Percentiles rank a stretch among this genome's conserved stretches.
These are phyloP conservation scores for Catalaphyllia jardinei DNA, from an alignment of 64 coral and sea anemone genomes.

Conservation along the genomic window DNA sequence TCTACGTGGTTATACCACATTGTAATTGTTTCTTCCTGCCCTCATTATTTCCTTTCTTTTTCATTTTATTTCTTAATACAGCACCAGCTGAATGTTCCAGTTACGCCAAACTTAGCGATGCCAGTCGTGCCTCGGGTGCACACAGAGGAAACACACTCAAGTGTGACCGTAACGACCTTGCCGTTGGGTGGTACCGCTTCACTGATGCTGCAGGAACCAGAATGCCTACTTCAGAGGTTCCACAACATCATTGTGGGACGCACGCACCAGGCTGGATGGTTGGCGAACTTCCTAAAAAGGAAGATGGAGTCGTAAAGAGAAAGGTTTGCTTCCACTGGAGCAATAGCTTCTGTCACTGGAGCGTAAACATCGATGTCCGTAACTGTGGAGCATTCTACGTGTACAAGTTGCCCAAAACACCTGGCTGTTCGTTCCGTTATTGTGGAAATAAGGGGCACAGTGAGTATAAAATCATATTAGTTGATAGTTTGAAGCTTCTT, in stretches of 20 bases:
- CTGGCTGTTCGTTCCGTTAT: neutral
- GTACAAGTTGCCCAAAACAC: neutral
- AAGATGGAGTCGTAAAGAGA: neutral
- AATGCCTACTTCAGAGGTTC: slow-evolving; percentile 32
- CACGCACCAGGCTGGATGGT: slow-evolving; percentile 34
- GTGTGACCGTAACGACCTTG: slow-evolving; percentile 29
- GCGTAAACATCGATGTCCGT: neutral
- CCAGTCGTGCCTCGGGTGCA: slow-evolving; percentile 24
- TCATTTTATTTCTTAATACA: too few relatives aligned
- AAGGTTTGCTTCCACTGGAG: slow-evolving; percentile 38
- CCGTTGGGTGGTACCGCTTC: slow-evolving; percentile 45
- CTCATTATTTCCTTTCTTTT: too few relatives aligned
- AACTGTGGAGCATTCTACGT: slow-evolving; percentile 9
- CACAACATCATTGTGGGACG: slow-evolving; percentile 2
- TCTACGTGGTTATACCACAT: too few relatives aligned
- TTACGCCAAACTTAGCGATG: slow-evolving; percentile 15
- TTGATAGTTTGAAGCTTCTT: too few relatives aligned
- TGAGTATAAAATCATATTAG: neutral
- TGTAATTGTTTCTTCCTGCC: too few relatives aligned
- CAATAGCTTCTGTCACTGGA: neutral
- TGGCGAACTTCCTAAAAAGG: slow-evolving; percentile 15
- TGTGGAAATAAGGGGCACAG: slow-evolving; percentile 4
- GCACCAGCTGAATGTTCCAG: slow-evolving; percentile 25
- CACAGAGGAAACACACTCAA: neutral
- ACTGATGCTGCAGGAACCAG: slow-evolving; percentile 30